These are phyloP conservation scores for Actenoides lindsayi DNA, from an alignment of 2,113 vertebrate genomes.

Conservation along the genomic window DNA sequence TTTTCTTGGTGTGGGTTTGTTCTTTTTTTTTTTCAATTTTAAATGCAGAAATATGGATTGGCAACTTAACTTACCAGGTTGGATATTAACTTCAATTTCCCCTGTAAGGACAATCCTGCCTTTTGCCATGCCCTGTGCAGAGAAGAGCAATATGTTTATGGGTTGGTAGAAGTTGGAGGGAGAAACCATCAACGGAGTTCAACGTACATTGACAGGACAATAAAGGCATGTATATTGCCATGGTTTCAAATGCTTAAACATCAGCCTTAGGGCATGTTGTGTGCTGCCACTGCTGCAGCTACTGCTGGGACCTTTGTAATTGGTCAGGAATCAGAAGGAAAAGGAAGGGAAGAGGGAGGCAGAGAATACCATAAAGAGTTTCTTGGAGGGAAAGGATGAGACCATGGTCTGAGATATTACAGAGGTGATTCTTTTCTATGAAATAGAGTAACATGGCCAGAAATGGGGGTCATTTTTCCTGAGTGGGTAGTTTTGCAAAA, in stretches of 20 bases:
- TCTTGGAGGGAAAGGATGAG: neutral
- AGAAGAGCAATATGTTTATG: neutral
- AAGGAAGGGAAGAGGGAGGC: neutral
- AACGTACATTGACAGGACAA: rapidly evolving
- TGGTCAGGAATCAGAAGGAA: neutral
- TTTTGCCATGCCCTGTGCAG: constrained; percentile 78
- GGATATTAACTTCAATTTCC: constrained; percentile 28
- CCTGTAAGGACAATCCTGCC: constrained; percentile 77
- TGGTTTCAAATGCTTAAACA: neutral
- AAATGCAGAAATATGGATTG: neutral
- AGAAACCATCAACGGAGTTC: neutral
- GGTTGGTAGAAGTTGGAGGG: neutral
- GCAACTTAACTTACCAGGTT: constrained; percentile 1
- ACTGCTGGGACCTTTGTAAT: neutral
- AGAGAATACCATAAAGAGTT: neutral
- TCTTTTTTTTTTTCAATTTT: neutral
- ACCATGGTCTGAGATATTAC: neutral
- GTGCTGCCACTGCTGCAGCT: neutral
- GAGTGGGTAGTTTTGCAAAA: neutral
- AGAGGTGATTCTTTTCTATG: neutral
- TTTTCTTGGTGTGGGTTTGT: too few relatives aligned
- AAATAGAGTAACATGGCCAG: neutral
- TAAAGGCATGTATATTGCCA: neutral
- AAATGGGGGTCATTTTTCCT: neutral
- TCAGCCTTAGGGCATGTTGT: neutral